phyloP scores from a whole-genome alignment of 1,140 invertebrate species.

The Octopus bimaculoides region DNA sequence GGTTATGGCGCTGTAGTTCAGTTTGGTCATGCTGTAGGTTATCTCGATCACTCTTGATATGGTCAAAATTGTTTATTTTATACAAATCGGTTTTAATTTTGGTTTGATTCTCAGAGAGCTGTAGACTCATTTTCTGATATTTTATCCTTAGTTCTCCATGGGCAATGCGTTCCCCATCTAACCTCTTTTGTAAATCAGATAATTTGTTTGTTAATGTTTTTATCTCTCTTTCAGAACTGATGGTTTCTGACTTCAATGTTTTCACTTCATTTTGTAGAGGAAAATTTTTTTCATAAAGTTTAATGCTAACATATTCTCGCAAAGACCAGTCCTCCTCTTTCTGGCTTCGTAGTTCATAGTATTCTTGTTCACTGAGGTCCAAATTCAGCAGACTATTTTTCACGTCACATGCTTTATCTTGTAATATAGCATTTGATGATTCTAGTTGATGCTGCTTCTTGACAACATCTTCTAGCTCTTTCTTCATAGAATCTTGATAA shows the following conservation, averaged over 20 bases:
- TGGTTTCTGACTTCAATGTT: slow-evolving; percentile 22
- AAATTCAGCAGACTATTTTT: slow-evolving; percentile 46
- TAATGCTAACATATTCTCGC: slow-evolving; percentile 56
- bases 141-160: slow-evolving; percentile 49
- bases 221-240: slow-evolving; percentile 29
- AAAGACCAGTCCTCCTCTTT: slow-evolving; percentile 51
- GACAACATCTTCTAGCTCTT: slow-evolving; percentile 50
- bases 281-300: slow-evolving; percentile 41
- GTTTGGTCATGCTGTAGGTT: slow-evolving; percentile 44
- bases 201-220: slow-evolving; percentile 40
- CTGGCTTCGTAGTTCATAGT: slow-evolving; percentile 45
- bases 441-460: slow-evolving; percentile 53
- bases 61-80: slow-evolving; percentile 55
- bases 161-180: slow-evolving; percentile 43
- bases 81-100: slow-evolving; percentile 49
- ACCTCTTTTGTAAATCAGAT: slow-evolving; percentile 36
- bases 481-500: slow-evolving; percentile 48
- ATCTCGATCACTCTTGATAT: slow-evolving; percentile 52
- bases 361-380: slow-evolving; percentile 51
- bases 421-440: slow-evolving; percentile 52
- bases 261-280: slow-evolving; percentile 48
- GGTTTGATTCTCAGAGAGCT: slow-evolving; percentile 43
- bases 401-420: slow-evolving; percentile 53
- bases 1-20: slow-evolving; percentile 43
- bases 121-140: slow-evolving; percentile 45